Conservation (phyloP, 2,888 invertebrate genomes). For the Tipula confusa region DNA sequence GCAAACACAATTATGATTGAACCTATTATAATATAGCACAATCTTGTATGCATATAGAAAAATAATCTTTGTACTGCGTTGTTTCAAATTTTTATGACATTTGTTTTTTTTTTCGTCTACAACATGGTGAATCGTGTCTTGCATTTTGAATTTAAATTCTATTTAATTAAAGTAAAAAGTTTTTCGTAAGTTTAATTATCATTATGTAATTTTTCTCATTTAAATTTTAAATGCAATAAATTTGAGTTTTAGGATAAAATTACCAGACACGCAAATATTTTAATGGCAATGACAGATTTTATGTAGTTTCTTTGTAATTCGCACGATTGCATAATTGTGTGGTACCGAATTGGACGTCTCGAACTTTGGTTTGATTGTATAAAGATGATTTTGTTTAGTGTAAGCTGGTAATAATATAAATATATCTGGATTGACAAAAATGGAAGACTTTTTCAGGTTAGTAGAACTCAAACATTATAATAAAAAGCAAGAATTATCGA, state of each 20-base stretch:
- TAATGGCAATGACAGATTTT: background rate
- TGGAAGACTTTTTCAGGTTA: too few species aligned
- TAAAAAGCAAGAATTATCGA: too few species aligned
- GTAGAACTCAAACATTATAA: too few species aligned
- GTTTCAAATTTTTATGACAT: background rate
- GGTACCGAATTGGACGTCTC: too few species aligned
- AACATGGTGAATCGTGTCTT: background rate
- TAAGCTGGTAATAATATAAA: too few species aligned
- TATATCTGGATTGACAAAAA: too few species aligned
- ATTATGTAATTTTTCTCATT: background rate
- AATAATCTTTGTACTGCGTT: background rate
- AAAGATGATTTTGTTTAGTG: too few species aligned
- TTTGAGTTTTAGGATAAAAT: background rate
- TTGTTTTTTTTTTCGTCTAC: background rate
- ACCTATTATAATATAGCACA: background rate
- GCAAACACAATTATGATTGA: background rate
- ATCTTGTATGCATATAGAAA: background rate
- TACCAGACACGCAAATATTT: too few species aligned
- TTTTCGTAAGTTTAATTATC: background rate
- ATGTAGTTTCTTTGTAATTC: too few species aligned
- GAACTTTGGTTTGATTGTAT: too few species aligned
- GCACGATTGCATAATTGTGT: too few species aligned
- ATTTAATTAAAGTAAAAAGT: background rate
- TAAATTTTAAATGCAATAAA: background rate
- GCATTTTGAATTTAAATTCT: background rate